These are phyloP conservation scores for Hepsetus odoe DNA, from an alignment of 2,113 vertebrate genomes.

Conservation along the genomic window DNA sequence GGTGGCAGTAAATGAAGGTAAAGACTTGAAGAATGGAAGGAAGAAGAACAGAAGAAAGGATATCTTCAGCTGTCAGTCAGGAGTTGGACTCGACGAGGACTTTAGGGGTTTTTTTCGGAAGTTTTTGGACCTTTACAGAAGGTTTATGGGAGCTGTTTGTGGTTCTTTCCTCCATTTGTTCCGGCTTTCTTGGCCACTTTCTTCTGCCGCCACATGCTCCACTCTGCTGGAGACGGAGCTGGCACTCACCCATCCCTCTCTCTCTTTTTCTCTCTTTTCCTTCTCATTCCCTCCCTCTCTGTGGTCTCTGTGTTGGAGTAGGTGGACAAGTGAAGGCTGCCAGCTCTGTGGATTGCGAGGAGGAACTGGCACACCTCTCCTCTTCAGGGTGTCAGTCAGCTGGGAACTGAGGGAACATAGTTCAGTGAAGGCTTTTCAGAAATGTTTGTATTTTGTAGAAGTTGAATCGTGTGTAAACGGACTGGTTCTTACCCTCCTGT, in stretches of 20 bases:
- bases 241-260: background rate
- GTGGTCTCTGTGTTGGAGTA: background rate
- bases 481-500: too few relatives aligned
- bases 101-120: background rate
- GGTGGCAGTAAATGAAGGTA: too few relatives aligned
- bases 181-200: background rate
- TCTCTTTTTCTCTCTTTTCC: background rate
- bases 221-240: background rate
- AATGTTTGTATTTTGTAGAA: too few relatives aligned
- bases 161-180: slow-evolving; percentile 4
- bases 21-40: too few relatives aligned
- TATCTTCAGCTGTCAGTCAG: background rate
- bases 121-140: too few relatives aligned
- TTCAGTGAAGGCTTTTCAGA: background rate
- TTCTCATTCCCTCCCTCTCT: background rate
- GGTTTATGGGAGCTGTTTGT: background rate
- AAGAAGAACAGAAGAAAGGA: background rate
- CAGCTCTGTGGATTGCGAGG: slow-evolving; percentile 6
- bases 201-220: slow-evolving; percentile 6
- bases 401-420: background rate
- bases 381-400: background rate
- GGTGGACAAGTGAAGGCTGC: background rate
- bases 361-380: background rate
- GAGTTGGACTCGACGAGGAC: background rate
- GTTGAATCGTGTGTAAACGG: too few relatives aligned